Evolutionary conservation across 2,888 invertebrate genomes (phyloP), one percentile per base, ranked within the genome.

Genomic region (Galerucella nymphaeae): DNA sequence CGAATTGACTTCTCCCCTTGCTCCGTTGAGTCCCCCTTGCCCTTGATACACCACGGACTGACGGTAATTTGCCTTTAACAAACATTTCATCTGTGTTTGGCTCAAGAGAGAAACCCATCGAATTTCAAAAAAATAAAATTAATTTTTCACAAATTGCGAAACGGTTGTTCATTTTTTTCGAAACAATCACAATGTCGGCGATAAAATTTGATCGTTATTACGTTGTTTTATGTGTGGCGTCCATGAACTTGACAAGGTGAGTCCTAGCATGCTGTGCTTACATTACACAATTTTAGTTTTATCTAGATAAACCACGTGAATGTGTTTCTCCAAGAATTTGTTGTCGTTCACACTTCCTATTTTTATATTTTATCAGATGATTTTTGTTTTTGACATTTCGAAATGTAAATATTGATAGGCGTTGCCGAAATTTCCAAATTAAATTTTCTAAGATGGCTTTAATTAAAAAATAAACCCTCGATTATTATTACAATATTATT

Each of bases 51-150:
- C 70, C 63, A 64, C 57, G 55, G 66, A 65, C 42, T 64, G 70
- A 68, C 75, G 71, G 74, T 76, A 77, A 81, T 80, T 81, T 80
- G 77, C 77, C 79, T 80, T 79, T 80, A 80, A 78, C 79, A 78
- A 76, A 72, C 71, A 78, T 78, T 78, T 79, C 77, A 76, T 80
- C 78, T 78, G 77, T 65, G 69, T 68, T 77, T 75, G 53, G 53
- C 68, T 58, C 53, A 45, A 63, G 45, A 57, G 20, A 57, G 45
- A 70, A 70, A 42, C 69, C 23, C 20, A 58, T 20, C 69, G 63
- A 69, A 50, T 63, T 53, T 18, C 18, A 8, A 53, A 53, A 53
- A 50, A 50, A 53, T 18, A 53, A 16, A 16, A 16, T 16, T 10
- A 16, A 16, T 16, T 62, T 42, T 69, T 18, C 13, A 9, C 9